These are phyloP conservation scores for Cecidostiba fungosa DNA, from an alignment of 2,888 invertebrate genomes.

Conservation along the genomic window DNA sequence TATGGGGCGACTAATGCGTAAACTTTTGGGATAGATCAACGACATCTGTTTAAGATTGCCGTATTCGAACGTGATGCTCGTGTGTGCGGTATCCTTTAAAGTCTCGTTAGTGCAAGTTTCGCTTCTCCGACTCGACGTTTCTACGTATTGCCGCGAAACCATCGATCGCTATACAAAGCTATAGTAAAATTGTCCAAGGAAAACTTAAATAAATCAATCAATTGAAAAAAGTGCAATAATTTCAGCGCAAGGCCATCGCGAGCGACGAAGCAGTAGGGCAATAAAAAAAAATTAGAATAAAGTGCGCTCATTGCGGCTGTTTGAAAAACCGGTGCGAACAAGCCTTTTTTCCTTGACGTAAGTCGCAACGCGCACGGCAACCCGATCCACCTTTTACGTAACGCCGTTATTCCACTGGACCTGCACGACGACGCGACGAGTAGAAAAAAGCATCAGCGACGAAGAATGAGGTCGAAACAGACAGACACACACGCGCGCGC, in stretches of 20 bases:
- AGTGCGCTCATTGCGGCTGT: background rate
- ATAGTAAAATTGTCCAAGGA: too few species aligned
- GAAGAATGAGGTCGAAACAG: constrained; percentile 53
- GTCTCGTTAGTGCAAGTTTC: constrained; percentile 69
- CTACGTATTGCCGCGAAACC: background rate
- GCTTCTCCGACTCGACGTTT: constrained; percentile 15
- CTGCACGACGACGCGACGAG: constrained; percentile 63
- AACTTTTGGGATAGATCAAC: constrained; percentile 50
- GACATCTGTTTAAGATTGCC: constrained; percentile 72
- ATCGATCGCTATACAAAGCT: background rate
- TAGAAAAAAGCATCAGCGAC: background rate
- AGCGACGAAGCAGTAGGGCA: too few species aligned
- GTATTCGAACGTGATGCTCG: constrained; percentile 56
- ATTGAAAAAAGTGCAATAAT: too few species aligned
- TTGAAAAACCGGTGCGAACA: background rate
- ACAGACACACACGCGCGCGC: too few species aligned
- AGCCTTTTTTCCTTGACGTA: constrained; percentile 13
- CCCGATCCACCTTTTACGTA: constrained; percentile 27
- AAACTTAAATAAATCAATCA: too few species aligned
- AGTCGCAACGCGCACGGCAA: background rate
- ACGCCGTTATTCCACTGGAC: constrained; percentile 29
- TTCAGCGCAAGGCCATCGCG: background rate
- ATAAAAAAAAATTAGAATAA: background rate
- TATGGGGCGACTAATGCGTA: constrained; percentile 53
- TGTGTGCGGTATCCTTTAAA: constrained; percentile 68